These are phyloP conservation scores for Rhodophaea formosa DNA, from an alignment of 2,888 invertebrate genomes.

Conservation along the genomic window DNA sequence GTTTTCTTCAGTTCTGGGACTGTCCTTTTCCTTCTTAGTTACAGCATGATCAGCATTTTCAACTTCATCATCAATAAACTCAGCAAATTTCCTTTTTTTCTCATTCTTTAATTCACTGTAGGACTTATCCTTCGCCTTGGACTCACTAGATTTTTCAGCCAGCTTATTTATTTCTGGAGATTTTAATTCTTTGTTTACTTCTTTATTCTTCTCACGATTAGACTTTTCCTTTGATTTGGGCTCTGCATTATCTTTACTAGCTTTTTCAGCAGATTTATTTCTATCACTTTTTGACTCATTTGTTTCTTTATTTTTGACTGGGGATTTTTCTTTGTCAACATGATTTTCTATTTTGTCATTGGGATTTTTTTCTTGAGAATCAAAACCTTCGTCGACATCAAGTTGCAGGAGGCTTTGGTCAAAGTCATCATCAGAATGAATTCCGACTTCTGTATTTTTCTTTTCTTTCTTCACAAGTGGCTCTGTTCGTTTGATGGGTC, in stretches of 20 bases:
- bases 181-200: slow-evolving; percentile 22
- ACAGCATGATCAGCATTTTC: slow-evolving; percentile 24
- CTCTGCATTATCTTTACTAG: too few relatives aligned
- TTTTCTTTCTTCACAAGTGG: slow-evolving; percentile 66
- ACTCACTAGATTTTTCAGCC: slow-evolving; percentile 25
- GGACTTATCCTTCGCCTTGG: slow-evolving; percentile 25
- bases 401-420: slow-evolving; percentile 84
- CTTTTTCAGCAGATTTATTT: neutral
- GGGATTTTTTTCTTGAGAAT: slow-evolving; percentile 23
- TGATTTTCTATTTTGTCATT: slow-evolving; percentile 20
- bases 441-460: slow-evolving; percentile 72
- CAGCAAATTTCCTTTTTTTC: slow-evolving; percentile 50
- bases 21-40: slow-evolving; percentile 35
- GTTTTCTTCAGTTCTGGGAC: slow-evolving; percentile 14
- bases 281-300: slow-evolving; percentile 6
- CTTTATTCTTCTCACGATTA: slow-evolving; percentile 6
- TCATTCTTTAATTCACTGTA: slow-evolving; percentile 40
- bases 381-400: slow-evolving; percentile 73
- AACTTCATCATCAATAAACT: slow-evolving; percentile 48
- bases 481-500: slow-evolving; percentile 81
- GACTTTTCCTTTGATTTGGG: too few relatives aligned
- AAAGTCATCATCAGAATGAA: slow-evolving; percentile 86
- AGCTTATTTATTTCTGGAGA: slow-evolving; percentile 23
- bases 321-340: slow-evolving; percentile 17
- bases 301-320: slow-evolving; percentile 17